phyloP scores from a whole-genome alignment of 2,888 invertebrate genomes.

The Keiferia lycopersicella region DNA sequence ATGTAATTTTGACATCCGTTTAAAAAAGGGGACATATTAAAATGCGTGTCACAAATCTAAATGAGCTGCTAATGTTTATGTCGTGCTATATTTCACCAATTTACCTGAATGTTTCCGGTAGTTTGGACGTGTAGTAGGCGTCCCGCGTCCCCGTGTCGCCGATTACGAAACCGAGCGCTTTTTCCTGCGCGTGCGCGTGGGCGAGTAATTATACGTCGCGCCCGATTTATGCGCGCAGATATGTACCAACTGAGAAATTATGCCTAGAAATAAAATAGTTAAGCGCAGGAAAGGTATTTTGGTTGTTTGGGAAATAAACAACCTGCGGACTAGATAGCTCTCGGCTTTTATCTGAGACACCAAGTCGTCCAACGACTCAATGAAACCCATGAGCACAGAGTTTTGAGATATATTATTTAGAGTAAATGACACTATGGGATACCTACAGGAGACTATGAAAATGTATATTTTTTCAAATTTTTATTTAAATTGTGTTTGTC shows the following conservation, averaged over 20 bases:
- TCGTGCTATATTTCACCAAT: conserved; percentile 2
- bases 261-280: conserved; percentile 8
- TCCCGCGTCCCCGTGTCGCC: conserved; percentile 41
- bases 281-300: neutral
- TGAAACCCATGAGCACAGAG: too few relatives aligned
- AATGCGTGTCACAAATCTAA: neutral
- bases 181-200: conserved; percentile 62
- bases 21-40: neutral
- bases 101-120: neutral
- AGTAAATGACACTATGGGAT: too few relatives aligned
- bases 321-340: neutral
- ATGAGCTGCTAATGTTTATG: neutral
- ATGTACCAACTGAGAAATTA: conserved; percentile 32
- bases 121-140: conserved; percentile 44
- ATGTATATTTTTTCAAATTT: neutral
- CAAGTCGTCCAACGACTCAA: too few relatives aligned
- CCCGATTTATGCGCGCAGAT: conserved; percentile 63
- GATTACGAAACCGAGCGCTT: conserved; percentile 70
- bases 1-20: too few relatives aligned
- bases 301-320: neutral
- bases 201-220: conserved; percentile 70
- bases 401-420: too few relatives aligned
- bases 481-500: neutral
- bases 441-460: neutral
- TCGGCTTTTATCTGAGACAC: neutral